A percentile compares a stretch with the other conserved stretches of the same genome.
Conservation (phyloP, 2,888 invertebrate genomes). For the Cataglyphis albicans region DNA sequence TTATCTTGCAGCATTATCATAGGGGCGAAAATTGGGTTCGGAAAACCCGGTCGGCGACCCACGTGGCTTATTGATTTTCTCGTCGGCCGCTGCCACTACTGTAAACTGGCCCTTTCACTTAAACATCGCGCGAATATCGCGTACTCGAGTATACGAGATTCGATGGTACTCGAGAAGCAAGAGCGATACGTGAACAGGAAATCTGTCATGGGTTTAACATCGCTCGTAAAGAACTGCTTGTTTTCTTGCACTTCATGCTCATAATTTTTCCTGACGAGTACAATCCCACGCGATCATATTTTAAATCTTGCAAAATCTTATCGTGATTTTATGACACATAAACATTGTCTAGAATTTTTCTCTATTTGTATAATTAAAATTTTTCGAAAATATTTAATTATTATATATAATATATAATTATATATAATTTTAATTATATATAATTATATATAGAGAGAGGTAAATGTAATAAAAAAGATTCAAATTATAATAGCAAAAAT, state of each 20-base stretch:
- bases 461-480: neutral
- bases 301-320: neutral
- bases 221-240: neutral
- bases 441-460: neutral
- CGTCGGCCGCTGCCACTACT: conserved; percentile 60
- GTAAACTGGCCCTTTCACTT: conserved; percentile 65
- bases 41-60: conserved; percentile 77
- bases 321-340: neutral
- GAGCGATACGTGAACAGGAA: conserved; percentile 8
- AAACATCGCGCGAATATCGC: conserved; percentile 54
- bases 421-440: too few species aligned
- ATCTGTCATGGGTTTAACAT: neutral
- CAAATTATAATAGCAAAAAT: neutral
- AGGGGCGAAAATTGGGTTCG: conserved; percentile 68
- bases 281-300: neutral
- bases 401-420: neutral
- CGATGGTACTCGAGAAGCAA: neutral
- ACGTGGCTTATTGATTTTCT: conserved; percentile 85
- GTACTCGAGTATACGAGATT: neutral
- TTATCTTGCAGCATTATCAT: conserved; percentile 31
- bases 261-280: conserved; percentile 5
- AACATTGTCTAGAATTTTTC: neutral
- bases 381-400: neutral
- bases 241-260: neutral
- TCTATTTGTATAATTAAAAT: neutral